Evolutionary conservation across 2,797 vertebrate genomes (phyloP), one percentile per base, ranked within the genome.

Genomic region (Synaphobranchus kaupii): DNA sequence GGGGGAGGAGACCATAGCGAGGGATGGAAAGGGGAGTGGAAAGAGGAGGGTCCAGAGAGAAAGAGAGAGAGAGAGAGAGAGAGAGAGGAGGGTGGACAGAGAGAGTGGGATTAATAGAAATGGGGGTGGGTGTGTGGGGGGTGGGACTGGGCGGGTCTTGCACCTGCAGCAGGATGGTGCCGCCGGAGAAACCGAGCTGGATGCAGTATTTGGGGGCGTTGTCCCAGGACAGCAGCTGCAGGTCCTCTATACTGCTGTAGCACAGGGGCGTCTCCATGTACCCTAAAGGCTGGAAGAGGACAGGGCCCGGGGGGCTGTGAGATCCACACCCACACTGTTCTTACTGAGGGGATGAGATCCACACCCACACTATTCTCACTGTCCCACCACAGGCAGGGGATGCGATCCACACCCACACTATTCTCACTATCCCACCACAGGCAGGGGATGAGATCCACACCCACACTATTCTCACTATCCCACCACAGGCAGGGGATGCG

Each of bases 171-270:
- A 99, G 95, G 93, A 99, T 96, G 1, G 98, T 99, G 28, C 98
- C 98, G 86, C 98, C 98, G 0, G 98, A 98, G 93, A 99, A 95
- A 13, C 98, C 98, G 91, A 99, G 98, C 96, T 99, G 99, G 96
- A 99, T 97, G 94, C 99, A 99, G 95, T 99, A 99, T 94, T 99
- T 99, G 3, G 99, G 99, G 88, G 99, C 98, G 0, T 99, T 99
- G 94, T 99, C 99, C 99, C 99, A 99, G 31, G 98, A 98, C 17
- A 99, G 96, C 87, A 99, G 97, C 95, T 99, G 99, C 93, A 99
- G 96, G 39, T 99, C 99, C 93, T 99, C 99, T 89, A 99, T 98
- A 90, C 97, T 96, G 94, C 98, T 99, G 96, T 99, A 99, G 93
- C 98, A 98, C 94, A 99, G 94, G 3, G 97, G 96, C 81, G 97